Percentiles rank a stretch among this genome's conserved stretches.
Evolutionary conservation across 2,888 invertebrate species (phyloP).

Genomic region (Venustoraphidia nigricollis): DNA sequence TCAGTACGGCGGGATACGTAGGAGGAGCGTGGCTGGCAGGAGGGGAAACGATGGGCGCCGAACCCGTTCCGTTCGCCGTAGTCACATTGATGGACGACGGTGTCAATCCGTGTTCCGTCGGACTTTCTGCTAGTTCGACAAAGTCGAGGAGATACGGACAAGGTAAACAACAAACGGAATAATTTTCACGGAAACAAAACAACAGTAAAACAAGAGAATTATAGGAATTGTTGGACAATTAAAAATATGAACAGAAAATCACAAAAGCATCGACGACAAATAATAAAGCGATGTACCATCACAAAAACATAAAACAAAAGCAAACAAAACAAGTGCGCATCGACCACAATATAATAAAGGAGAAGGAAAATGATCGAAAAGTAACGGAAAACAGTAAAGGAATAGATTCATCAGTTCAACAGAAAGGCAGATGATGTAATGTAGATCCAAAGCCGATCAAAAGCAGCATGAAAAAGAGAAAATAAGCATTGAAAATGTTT

Average conservation of each 20-base stretch:
- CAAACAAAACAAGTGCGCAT: neutral
- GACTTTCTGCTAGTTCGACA: constrained; percentile 28
- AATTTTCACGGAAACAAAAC: no score
- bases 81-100: constrained; percentile 17
- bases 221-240: no score
- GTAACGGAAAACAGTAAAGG: constrained; percentile 8
- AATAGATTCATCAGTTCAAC: constrained; percentile 5
- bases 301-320: neutral
- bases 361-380: no score
- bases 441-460: constrained; percentile 8
- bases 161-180: no score
- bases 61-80: constrained; percentile 12
- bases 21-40: constrained; percentile 26
- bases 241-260: no score
- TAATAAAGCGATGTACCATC: constrained; percentile 2
- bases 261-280: neutral
- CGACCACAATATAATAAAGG: constrained; percentile 1
- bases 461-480: constrained; percentile 19
- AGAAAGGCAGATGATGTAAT: constrained; percentile 10
- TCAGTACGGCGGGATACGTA: constrained; percentile 60
- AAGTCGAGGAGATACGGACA: neutral
- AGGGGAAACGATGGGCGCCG: constrained; percentile 25
- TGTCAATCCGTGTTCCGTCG: constrained; percentile 34
- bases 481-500: constrained; percentile 8
- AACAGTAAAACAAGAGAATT: no score